Conservation (phyloP, 2,113 vertebrate genomes). For the Ailuropoda melanoleuca region DNA sequence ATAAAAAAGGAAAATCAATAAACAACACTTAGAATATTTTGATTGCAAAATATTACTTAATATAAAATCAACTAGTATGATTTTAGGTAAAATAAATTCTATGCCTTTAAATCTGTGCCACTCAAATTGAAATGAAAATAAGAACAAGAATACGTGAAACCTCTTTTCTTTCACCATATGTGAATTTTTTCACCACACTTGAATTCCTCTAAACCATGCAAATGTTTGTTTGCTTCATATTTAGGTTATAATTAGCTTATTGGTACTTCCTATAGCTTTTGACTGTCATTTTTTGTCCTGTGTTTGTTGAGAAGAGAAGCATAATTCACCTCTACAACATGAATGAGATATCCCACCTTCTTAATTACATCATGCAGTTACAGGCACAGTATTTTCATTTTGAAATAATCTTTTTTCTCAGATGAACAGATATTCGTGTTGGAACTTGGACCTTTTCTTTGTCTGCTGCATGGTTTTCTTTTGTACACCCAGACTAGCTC, state of each 20-base stretch:
- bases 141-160: background rate
- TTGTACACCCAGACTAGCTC: background rate
- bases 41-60: background rate
- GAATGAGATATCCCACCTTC: background rate
- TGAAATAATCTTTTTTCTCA: background rate
- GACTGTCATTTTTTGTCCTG: background rate
- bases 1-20: background rate
- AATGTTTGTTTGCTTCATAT: background rate
- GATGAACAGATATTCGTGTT: background rate
- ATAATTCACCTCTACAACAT: background rate
- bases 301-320: background rate
- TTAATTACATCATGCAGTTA: background rate
- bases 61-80: background rate
- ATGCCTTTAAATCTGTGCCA: background rate
- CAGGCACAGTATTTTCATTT: background rate
- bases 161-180: background rate
- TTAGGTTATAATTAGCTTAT: background rate
- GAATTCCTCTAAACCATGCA: background rate
- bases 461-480: background rate
- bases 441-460: background rate
- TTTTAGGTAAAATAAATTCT: background rate
- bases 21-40: background rate
- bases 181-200: background rate
- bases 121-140: background rate
- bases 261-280: background rate